Conservation (phyloP, 2,113 vertebrate species). For the Gymnobelideus leadbeateri region DNA sequence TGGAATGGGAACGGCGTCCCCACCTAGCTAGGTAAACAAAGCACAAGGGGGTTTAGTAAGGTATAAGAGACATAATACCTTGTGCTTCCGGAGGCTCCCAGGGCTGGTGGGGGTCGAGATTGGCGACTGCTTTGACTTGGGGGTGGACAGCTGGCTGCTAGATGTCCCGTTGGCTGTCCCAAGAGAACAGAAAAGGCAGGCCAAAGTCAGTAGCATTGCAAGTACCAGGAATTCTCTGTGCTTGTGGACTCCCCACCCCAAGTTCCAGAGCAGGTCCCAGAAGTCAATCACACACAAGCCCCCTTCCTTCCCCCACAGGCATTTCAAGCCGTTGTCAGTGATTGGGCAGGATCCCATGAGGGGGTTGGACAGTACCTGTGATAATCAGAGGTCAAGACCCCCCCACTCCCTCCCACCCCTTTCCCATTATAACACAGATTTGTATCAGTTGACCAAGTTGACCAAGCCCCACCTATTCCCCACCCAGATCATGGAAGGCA, state of each 20-base stretch:
- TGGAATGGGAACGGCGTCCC: slow-evolving; percentile 31
- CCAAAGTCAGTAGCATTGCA: slow-evolving; percentile 76
- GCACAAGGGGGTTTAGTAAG: slow-evolving; percentile 84
- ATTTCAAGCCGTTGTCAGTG: not conserved
- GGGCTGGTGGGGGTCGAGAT: slow-evolving; percentile 98
- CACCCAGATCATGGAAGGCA: not conserved
- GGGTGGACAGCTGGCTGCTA: slow-evolving; percentile 98
- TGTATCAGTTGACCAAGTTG: not conserved
- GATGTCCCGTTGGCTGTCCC: slow-evolving; percentile 96
- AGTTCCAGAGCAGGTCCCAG: not conserved
- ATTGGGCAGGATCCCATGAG: no score
- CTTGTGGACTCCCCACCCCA: not conserved
- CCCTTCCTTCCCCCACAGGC: not conserved
- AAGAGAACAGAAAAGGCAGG: slow-evolving; percentile 79
- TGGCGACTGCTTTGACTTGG: slow-evolving; percentile 98
- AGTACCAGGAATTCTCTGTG: slow-evolving; percentile 51
- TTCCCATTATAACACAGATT: not conserved
- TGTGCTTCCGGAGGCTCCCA: slow-evolving; percentile 96
- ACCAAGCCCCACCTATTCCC: not conserved
- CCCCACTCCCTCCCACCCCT: no score
- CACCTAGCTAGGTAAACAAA: slow-evolving; percentile 52
- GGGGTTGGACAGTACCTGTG: no score
- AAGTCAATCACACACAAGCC: not conserved
- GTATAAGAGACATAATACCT: slow-evolving; percentile 94
- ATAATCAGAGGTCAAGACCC: not conserved